Percentiles rank a stretch among this genome's conserved stretches.
These are phyloP conservation scores for Cladopsammia gracilis DNA, from an alignment of 64 coral and sea anemone genomes.

Conservation along the genomic window DNA sequence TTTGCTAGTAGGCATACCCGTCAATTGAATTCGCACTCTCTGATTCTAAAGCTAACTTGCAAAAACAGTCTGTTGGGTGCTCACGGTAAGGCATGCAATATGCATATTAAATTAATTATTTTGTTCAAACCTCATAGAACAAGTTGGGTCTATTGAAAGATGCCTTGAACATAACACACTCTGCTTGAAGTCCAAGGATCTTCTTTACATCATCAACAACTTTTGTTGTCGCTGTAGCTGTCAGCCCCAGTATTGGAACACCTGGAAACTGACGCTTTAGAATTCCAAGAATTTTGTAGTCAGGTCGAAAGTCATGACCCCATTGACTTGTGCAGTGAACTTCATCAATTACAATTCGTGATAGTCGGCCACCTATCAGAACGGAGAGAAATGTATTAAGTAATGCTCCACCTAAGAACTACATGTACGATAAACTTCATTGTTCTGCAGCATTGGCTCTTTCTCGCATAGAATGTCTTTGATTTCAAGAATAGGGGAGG, in stretches of 20 bases:
- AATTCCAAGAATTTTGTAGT: conserved; percentile 99
- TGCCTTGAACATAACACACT: conserved; percentile 90
- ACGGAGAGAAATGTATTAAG: not conserved
- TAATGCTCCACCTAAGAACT: not conserved
- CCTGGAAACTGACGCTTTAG: conserved; percentile 95
- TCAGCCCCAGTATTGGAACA: conserved; percentile 91
- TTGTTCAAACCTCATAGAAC: conserved; percentile 87
- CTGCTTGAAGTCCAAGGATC: conserved; percentile 73
- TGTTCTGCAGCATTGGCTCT: no score
- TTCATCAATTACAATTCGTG: conserved; percentile 97
- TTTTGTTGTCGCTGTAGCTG: conserved; percentile 93
- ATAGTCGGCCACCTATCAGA: conserved; percentile 70
- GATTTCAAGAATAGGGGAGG: no score
- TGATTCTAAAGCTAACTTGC: no score
- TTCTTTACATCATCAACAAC: conserved; percentile 98
- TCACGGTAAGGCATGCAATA: no score
- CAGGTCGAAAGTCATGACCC: conserved; percentile 99
- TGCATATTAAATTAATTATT: not conserved
- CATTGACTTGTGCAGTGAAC: conserved; percentile 98
- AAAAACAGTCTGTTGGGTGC: no score
- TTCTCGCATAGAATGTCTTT: no score
- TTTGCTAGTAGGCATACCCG: no score
- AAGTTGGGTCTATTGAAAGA: conserved; percentile 96
- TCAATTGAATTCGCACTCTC: no score
- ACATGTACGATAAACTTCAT: no score